Base-by-base conservation (phyloP, 2,888 invertebrate genomes). In the Drosophila affinis region DNA sequence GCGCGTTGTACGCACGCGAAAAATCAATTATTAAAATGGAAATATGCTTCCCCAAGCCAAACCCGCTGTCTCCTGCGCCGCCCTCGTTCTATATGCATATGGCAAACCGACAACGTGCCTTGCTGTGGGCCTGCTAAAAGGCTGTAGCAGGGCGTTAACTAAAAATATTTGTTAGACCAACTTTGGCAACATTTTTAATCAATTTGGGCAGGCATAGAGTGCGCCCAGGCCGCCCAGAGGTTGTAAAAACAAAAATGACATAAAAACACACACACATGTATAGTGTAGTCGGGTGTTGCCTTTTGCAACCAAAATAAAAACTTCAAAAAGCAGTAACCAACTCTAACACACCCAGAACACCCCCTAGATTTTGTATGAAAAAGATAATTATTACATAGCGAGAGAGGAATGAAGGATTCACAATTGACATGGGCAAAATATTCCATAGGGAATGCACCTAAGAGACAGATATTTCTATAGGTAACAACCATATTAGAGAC, bases 21-120 rank as follows among this genome's bases (percentile, higher is more conserved):
- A 83, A 83, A 85, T 83, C 83, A 83, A 83, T 83, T 83, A 83
- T 83, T 85, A 76, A 83, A 85, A 83, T 83, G 83, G 79, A 81
- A 83, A 78, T 79, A 80, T 75, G 72, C 60, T 64, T 52, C 47
- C 14, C 39, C 47, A n/a, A 48, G 48, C 14, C 14, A n/a, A 48
- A 54, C 14, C 14, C 24, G 24, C 3, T 65, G 60, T 68, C 51
- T 52, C 76, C 51, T 69, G 64, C 58, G 52, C 74, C 58, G 49
- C 74, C 14, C 6, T 14, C 76, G 77, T 68, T 77, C 71, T 53
- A 72, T 84, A 74, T 78, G 77, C 82, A 84, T 77, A 76, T 75
- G 77, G 69, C 65, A 72, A 65, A 59, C 44, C 77, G 70, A 65
- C 76, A 79, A 78, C 80, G 77, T 67, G 18, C 48, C 24, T 27